These are phyloP conservation scores for Helobdella robusta DNA, from an alignment of 2,888 invertebrate species.

Conservation along the genomic window DNA sequence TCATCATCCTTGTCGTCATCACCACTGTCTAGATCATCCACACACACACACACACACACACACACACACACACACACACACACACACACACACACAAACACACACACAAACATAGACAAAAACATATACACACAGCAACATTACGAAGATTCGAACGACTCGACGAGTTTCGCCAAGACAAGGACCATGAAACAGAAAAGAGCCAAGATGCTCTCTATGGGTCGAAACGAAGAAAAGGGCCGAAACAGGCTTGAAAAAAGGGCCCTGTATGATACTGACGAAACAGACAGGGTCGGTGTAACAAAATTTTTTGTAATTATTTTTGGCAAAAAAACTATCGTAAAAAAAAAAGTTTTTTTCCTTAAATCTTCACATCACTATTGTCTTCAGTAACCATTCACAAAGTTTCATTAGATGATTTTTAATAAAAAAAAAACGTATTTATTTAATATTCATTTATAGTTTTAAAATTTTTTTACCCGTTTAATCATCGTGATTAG, in stretches of 20 bases:
- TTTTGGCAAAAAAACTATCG: too few species aligned
- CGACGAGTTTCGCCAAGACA: not conserved
- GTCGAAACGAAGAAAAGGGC: conserved; percentile 40
- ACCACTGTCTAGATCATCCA: not conserved
- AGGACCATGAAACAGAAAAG: conserved; percentile 15
- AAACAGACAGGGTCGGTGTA: conserved; percentile 38
- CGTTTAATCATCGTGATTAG: too few species aligned
- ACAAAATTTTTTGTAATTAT: too few species aligned
- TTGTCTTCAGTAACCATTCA: too few species aligned
- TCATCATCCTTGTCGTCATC: not conserved
- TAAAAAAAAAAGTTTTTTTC: too few species aligned
- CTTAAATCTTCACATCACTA: too few species aligned
- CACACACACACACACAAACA: too few species aligned
- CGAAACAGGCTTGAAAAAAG: conserved; percentile 45
- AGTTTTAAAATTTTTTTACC: too few species aligned
- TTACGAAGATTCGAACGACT: conserved; percentile 12
- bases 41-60: conserved; percentile 13
- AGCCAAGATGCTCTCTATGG: conserved; percentile 4
- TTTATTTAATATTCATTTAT: too few species aligned
- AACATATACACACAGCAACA: conserved; percentile 6
- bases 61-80: conserved; percentile 14
- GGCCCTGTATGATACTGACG: conserved; percentile 49
- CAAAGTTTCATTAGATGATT: too few species aligned
- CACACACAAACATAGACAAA: too few species aligned
- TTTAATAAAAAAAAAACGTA: too few species aligned